These are phyloP conservation scores for Takifugu flavidus DNA, from an alignment of 2,113 vertebrate species.

Conservation along the genomic window DNA sequence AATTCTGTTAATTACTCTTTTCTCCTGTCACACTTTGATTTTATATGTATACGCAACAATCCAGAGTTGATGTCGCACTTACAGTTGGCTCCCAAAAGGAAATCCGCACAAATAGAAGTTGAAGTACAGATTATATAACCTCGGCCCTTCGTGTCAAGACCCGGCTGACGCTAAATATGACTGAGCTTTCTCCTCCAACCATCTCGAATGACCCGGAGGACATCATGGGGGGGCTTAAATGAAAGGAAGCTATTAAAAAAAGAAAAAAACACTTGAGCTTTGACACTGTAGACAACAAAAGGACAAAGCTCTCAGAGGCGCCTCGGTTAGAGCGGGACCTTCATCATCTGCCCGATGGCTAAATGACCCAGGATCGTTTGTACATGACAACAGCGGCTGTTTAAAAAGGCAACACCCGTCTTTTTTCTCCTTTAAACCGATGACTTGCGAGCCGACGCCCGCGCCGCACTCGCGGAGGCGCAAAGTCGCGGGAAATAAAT, in stretches of 20 bases:
- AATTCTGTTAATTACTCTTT: constrained; percentile 61
- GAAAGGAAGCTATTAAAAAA: not conserved
- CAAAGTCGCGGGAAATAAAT: constrained; percentile 12
- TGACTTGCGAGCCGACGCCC: constrained; percentile 7
- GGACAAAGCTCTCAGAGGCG: constrained; percentile 1
- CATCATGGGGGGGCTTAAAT: not conserved
- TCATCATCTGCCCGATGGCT: constrained; percentile 6
- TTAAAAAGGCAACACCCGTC: constrained; percentile 35
- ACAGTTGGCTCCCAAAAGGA: too few relatives aligned
- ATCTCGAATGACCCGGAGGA: constrained; percentile 3
- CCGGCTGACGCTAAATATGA: not conserved
- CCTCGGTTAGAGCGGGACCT: constrained; percentile 2
- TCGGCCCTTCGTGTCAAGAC: too few relatives aligned
- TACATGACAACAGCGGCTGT: not conserved
- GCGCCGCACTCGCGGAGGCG: constrained; percentile 16
- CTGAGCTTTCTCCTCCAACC: not conserved
- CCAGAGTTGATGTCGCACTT: not conserved
- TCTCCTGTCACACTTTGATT: constrained; percentile 13
- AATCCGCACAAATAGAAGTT: too few relatives aligned
- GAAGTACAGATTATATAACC: too few relatives aligned
- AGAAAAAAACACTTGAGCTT: not conserved
- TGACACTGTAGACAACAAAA: not conserved
- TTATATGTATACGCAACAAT: not conserved
- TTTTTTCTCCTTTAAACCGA: constrained; percentile 19
- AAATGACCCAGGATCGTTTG: constrained; percentile 7